Evolutionary conservation across 2,113 vertebrate species (phyloP).

Genomic region (Aix galericulata): DNA sequence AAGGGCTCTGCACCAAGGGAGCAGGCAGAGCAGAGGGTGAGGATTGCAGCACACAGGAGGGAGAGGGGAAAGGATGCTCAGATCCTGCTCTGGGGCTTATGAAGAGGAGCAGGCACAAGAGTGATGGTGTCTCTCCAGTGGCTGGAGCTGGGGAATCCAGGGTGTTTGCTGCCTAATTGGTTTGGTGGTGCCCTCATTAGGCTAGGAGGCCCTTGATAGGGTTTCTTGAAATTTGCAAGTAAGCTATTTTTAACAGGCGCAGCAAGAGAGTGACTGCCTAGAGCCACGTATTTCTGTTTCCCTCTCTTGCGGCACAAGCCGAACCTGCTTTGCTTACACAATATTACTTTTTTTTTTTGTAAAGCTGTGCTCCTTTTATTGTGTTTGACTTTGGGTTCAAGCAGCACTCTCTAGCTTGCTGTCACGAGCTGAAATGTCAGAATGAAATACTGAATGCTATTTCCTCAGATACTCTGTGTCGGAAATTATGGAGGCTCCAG

Average conservation of each 20-base stretch:
- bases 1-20: not conserved
- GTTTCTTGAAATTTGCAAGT: not conserved
- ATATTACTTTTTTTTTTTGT: not conserved
- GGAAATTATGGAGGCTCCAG: conserved; percentile 43
- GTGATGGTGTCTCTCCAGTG: not conserved
- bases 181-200: not conserved
- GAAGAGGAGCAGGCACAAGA: not conserved
- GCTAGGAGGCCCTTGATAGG: not conserved
- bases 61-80: not conserved
- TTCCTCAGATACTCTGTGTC: not conserved
- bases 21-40: not conserved
- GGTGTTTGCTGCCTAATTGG: not conserved
- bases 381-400: conserved; percentile 9
- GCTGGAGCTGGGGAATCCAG: not conserved
- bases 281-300: not conserved
- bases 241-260: not conserved
- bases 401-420: not conserved
- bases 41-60: not conserved
- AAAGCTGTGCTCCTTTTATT: not conserved
- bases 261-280: not conserved
- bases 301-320: not conserved
- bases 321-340: not conserved
- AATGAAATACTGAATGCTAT: conserved; percentile 42
- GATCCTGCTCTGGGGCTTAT: not conserved
- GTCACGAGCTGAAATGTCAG: not conserved